Evolutionary conservation across 2,797 vertebrate species (phyloP).

Genomic region (Neosilurus mollespiculum): DNA sequence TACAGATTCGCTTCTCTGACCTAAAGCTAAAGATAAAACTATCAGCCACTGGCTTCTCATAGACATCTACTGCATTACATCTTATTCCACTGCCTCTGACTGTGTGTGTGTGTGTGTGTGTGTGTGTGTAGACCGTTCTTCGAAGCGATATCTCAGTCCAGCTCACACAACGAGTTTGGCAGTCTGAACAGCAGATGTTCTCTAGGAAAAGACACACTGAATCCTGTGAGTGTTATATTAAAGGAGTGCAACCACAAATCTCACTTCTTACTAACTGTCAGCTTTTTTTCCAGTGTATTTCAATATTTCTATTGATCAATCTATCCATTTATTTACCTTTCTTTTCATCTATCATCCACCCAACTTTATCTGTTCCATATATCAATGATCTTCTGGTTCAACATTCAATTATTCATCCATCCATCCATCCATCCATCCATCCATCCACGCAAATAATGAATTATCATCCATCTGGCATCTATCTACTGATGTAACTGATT

Average conservation of each 20-base stretch:
- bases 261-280: not conserved
- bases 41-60: not conserved
- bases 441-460: no score
- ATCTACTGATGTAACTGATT: no score
- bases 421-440: not conserved
- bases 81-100: not conserved
- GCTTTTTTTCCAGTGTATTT: not conserved
- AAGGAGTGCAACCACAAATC: not conserved
- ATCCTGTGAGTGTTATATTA: constrained; percentile 75
- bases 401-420: not conserved
- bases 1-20: not conserved
- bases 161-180: constrained; percentile 87
- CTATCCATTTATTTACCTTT: not conserved
- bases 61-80: not conserved
- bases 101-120: constrained; percentile 12
- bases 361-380: not conserved
- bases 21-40: constrained; percentile 6
- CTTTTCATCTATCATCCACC: not conserved
- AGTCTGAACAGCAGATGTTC: constrained; percentile 83
- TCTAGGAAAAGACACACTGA: constrained; percentile 78
- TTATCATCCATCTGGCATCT: no score
- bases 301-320: not conserved
- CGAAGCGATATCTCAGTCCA: constrained; percentile 88
- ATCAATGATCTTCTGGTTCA: no score
- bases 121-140: constrained; percentile 81